Evolutionary conservation across 2,113 vertebrate genomes (phyloP).

Genomic region (Dissostichus mawsoni): DNA sequence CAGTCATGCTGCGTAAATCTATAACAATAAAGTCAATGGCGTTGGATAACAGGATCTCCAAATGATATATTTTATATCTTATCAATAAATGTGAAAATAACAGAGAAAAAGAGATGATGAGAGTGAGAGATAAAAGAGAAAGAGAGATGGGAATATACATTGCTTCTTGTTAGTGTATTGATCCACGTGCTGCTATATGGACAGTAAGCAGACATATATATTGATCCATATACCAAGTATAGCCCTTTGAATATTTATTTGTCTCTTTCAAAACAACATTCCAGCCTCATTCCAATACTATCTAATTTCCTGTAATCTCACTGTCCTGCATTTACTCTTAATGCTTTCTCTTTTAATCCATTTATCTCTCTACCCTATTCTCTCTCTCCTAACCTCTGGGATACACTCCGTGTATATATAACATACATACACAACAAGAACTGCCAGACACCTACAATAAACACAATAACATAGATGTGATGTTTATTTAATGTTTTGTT

Average conservation of each 20-base stretch:
- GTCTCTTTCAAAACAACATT: slow-evolving; percentile 50
- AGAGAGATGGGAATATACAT: slow-evolving; percentile 52
- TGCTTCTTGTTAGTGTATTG: slow-evolving; percentile 66
- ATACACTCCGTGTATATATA: neutral
- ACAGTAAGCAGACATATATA: slow-evolving; percentile 63
- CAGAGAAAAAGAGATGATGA: slow-evolving; percentile 6
- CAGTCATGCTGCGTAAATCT: slow-evolving; percentile 53
- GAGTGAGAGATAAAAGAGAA: slow-evolving; percentile 30
- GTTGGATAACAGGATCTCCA: slow-evolving; percentile 44
- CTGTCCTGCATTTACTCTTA: neutral
- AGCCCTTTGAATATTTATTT: slow-evolving; percentile 57
- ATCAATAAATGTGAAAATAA: slow-evolving; percentile 62
- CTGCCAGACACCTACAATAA: neutral
- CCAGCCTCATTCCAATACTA: slow-evolving; percentile 26
- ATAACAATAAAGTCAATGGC: slow-evolving; percentile 53
- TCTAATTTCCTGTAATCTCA: slow-evolving; percentile 35
- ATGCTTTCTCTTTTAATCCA: slow-evolving; percentile 26
- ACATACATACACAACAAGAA: slow-evolving; percentile 1
- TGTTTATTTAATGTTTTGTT: slow-evolving; percentile 21
- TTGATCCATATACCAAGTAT: slow-evolving; percentile 58
- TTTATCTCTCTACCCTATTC: slow-evolving; percentile 9
- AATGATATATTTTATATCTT: slow-evolving; percentile 49
- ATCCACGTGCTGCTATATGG: slow-evolving; percentile 59
- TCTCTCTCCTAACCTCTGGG: neutral
- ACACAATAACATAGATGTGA: neutral